phyloP scores from a whole-genome alignment of 2,113 vertebrate species.

The Otus sunia region DNA sequence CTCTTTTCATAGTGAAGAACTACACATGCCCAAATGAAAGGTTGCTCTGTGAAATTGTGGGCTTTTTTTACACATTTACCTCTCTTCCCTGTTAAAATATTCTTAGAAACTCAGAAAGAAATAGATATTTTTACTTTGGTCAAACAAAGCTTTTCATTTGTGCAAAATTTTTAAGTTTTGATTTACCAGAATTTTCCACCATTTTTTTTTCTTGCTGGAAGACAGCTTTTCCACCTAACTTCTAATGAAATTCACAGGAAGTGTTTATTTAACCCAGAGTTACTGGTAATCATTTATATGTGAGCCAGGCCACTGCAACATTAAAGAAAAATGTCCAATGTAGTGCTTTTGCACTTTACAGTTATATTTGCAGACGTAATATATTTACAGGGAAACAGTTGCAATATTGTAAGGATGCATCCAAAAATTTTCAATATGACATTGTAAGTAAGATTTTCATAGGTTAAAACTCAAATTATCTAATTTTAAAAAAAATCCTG shows the following conservation, averaged over 20 bases:
- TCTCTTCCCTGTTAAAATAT: neutral
- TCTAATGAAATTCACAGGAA: neutral
- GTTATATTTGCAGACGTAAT: neutral
- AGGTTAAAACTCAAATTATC: neutral
- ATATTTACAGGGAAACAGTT: neutral
- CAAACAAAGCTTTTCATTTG: neutral
- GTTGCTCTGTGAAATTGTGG: neutral
- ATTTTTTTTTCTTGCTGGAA: neutral
- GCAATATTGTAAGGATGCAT: neutral
- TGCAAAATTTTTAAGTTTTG: neutral
- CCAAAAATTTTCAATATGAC: neutral
- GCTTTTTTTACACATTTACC: neutral
- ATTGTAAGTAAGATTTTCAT: neutral
- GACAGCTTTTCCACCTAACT: neutral
- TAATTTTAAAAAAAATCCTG: neutral
- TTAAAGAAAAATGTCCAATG: neutral
- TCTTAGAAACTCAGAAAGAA: neutral
- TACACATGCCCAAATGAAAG: neutral
- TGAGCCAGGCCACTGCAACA: neutral
- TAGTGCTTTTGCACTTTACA: neutral
- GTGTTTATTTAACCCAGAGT: neutral
- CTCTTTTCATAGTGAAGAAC: neutral
- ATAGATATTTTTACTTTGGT: neutral
- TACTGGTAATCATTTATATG: neutral
- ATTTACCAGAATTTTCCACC: neutral